phyloP scores from a whole-genome alignment of 2,888 invertebrate species.

The Drosophila cyrtoloma region DNA sequence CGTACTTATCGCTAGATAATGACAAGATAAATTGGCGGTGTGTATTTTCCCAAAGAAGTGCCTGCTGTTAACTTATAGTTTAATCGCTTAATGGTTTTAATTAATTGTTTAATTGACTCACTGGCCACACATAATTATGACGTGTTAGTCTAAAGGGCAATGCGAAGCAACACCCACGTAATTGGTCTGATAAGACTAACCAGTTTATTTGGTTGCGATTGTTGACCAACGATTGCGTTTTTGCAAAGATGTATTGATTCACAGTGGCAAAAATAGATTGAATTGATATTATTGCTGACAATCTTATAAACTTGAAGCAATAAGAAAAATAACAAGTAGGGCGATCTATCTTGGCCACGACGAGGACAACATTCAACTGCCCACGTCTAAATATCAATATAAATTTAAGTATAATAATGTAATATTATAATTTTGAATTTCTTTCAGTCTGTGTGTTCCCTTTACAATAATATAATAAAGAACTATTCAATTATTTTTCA shows the following conservation, averaged over 20 bases:
- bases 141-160: slow-evolving; percentile 59
- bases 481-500: neutral
- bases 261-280: neutral
- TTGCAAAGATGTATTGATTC: neutral
- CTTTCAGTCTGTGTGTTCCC: neutral
- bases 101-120: slow-evolving; percentile 47
- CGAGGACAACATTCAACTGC: neutral
- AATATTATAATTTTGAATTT: neutral
- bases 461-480: neutral
- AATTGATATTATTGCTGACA: neutral
- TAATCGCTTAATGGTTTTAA: neutral
- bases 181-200: slow-evolving; percentile 23
- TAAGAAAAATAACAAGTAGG: neutral
- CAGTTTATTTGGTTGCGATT: slow-evolving; percentile 13
- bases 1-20: slow-evolving; percentile 32
- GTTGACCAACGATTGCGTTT: neutral
- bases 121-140: slow-evolving; percentile 34
- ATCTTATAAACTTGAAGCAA: neutral
- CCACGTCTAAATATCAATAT: neutral
- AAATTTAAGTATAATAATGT: neutral
- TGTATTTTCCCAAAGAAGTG: neutral
- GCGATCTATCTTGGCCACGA: neutral
- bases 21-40: slow-evolving; percentile 34
- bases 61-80: slow-evolving; percentile 1
- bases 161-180: neutral